Evolutionary conservation across 1,140 invertebrate species (phyloP), one percentile per base, ranked within the genome.

Genomic region (Nephila pilipes): DNA sequence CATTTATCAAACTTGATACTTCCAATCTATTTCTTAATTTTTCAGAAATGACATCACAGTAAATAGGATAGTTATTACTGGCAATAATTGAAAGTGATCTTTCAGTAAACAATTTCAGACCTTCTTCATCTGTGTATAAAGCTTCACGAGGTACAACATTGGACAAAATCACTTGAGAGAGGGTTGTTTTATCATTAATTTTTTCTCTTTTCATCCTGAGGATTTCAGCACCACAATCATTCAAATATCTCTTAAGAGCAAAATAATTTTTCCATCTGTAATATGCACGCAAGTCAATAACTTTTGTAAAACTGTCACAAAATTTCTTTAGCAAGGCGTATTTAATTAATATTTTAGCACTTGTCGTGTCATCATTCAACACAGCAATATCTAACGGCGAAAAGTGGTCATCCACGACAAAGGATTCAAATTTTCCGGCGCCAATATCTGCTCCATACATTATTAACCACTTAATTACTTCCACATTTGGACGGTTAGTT

Each of bases 71-170:
- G 12, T 8, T 12, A 54, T 55, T 54, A 81, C 46, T 54, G 46
- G 80, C 12, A 54, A 81, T 25, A 81, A 81, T 46, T 54, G 25
- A 38, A 81, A 46, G 20, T 22, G 80, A n/a, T n/a, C 29, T 81
- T 81, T 81, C 20, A 54, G 46, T 55, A 46, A 81, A 81, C 20
- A 22, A 81, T 54, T 81, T 22, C 80, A 54, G 54, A 81, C 46
- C 14, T 81, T 81, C 38, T n/a, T n/a, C 8, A 29, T 81, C 69
- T 16, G 25, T 81, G n/a, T 55, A 46, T 20, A 81, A 81, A 12
- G 80, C 54, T 81, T 54, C 80, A 25, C 20, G 20, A 81, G 46
- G 38, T 29, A 46, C 8, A 81, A 12, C 12, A n/a, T 46, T n/a
- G n/a, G 80, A 54, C 29, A n/a, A 25, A 81, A 81, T 22, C 6